Evolutionary conservation across 1,140 invertebrate species (phyloP).

Genomic region (Cyclargus thomasi): DNA sequence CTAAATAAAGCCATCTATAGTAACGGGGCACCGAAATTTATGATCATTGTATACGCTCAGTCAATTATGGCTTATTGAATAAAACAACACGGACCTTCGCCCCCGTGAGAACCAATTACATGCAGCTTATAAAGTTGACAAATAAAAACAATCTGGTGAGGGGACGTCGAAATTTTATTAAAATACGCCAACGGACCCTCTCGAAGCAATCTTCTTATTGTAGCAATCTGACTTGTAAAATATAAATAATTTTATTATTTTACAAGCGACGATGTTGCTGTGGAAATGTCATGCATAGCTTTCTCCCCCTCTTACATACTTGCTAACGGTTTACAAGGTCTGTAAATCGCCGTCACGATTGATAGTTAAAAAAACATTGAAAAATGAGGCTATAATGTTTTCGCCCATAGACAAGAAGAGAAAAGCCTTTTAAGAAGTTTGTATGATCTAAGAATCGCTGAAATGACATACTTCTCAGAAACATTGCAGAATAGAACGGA

Average conservation of each 20-base stretch:
- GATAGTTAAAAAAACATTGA: too few species aligned
- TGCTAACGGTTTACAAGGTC: too few species aligned
- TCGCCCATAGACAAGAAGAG: too few species aligned
- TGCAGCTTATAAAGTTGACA: not conserved
- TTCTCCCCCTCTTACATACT: too few species aligned
- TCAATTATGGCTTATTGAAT: constrained; percentile 3
- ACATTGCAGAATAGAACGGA: not conserved
- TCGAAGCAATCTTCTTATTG: not conserved
- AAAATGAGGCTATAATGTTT: too few species aligned
- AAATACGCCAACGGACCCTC: not conserved
- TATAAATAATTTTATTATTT: not conserved
- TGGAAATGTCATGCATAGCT: too few species aligned
- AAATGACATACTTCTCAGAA: not conserved
- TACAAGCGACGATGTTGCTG: not conserved
- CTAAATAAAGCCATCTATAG: not conserved
- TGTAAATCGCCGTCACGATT: too few species aligned
- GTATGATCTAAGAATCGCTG: too few species aligned
- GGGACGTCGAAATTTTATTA: constrained; percentile 3
- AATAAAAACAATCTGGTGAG: not conserved
- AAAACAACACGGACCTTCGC: not conserved
- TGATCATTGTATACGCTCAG: not conserved
- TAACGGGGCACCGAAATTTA: not conserved
- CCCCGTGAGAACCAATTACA: not conserved
- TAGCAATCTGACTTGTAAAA: not conserved
- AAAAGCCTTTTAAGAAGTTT: too few species aligned